A percentile compares a stretch with the other conserved stretches of the same genome.
Conservation (phyloP, 1,140 invertebrate genomes). For the Danaus plexippus region DNA sequence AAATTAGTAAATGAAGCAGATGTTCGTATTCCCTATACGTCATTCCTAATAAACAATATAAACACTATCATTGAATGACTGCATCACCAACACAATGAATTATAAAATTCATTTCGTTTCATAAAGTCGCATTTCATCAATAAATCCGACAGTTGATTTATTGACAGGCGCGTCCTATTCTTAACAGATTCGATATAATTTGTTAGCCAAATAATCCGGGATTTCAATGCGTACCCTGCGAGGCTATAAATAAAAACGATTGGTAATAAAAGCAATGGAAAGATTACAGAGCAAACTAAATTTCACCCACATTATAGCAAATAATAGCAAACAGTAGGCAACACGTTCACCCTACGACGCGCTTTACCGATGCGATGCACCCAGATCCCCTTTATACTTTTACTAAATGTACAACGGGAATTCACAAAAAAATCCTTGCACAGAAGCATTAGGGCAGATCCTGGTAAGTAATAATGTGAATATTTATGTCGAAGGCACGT, state of each 20-base stretch:
- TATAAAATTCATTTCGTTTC: constrained; percentile 32
- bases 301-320: constrained; percentile 66
- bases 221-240: constrained; percentile 55
- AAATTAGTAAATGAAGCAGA: too few relatives aligned
- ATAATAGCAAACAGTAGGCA: constrained; percentile 67
- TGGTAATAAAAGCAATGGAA: constrained; percentile 55
- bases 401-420: constrained; percentile 59
- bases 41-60: too few relatives aligned
- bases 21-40: too few relatives aligned
- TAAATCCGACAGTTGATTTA: constrained; percentile 61
- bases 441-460: constrained; percentile 36
- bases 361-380: constrained; percentile 57
- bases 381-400: constrained; percentile 54
- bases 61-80: neutral
- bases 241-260: constrained; percentile 61
- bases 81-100: constrained; percentile 18
- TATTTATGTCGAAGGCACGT: constrained; percentile 65
- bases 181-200: constrained; percentile 65
- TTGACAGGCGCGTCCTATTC: constrained; percentile 61
- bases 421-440: constrained; percentile 46
- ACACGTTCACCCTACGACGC: constrained; percentile 43
- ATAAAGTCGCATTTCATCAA: constrained; percentile 56
- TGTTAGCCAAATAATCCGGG: constrained; percentile 68
- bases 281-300: constrained; percentile 62
- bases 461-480: constrained; percentile 59